Percentiles rank a stretch among this genome's conserved stretches.
Evolutionary conservation across 1,140 invertebrate genomes (phyloP).

Genomic region (Camponotus pennsylvanicus): DNA sequence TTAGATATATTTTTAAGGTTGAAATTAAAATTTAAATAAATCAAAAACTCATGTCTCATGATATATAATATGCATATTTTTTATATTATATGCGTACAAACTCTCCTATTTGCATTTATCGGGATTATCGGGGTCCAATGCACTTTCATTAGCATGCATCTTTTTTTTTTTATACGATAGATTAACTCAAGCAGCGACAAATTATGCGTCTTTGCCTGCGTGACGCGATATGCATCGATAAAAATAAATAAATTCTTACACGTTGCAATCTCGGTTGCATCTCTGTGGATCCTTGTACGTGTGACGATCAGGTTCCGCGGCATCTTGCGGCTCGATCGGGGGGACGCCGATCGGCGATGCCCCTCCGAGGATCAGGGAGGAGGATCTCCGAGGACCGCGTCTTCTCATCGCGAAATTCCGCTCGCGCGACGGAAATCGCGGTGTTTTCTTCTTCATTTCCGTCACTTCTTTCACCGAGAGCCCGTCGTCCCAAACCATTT

Average conservation of each 20-base stretch:
- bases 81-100: background rate
- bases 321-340: constrained; percentile 57
- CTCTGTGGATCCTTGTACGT: constrained; percentile 58
- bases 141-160: constrained; percentile 24
- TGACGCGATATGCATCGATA: constrained; percentile 4
- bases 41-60: background rate
- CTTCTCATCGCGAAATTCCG: constrained; percentile 89
- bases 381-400: constrained; percentile 73
- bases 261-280: constrained; percentile 50
- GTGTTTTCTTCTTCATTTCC: constrained; percentile 87
- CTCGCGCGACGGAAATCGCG: constrained; percentile 90
- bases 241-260: constrained; percentile 69
- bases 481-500: constrained; percentile 83
- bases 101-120: background rate
- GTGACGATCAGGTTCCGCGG: constrained; percentile 60
- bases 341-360: constrained; percentile 64
- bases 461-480: constrained; percentile 85
- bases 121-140: background rate
- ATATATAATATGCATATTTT: background rate
- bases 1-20: background rate
- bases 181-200: constrained; percentile 6
- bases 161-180: background rate
- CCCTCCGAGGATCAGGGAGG: constrained; percentile 63
- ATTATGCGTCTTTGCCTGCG: background rate
- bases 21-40: background rate